phyloP scores from a whole-genome alignment of 2,113 vertebrate genomes.

The Otolemur garnettii region DNA sequence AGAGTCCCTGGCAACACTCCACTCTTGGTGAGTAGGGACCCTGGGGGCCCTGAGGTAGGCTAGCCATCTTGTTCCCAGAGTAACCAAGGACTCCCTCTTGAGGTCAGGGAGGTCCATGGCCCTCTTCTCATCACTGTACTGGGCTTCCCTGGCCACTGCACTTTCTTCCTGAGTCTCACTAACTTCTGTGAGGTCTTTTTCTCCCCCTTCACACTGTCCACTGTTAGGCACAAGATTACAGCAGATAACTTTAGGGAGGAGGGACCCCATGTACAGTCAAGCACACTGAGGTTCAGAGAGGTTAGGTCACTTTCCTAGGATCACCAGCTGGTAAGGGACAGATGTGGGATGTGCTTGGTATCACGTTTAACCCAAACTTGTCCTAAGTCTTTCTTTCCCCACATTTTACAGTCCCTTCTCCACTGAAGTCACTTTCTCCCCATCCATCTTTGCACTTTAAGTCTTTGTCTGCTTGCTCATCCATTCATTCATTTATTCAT shows the following conservation, averaged over 20 bases:
- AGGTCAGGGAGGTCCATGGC: not conserved
- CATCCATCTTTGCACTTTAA: no score
- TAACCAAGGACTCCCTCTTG: not conserved
- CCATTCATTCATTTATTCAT: not conserved
- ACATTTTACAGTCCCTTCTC: not conserved
- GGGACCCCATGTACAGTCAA: not conserved
- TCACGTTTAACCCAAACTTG: not conserved
- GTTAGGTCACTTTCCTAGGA: not conserved
- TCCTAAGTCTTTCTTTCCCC: not conserved
- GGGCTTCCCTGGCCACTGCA: not conserved
- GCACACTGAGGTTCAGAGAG: not conserved
- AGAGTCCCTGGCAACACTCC: slow-evolving; percentile 87
- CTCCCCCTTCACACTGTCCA: accelerated
- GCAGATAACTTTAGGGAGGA: not conserved
- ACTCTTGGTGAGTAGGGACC: slow-evolving; percentile 80
- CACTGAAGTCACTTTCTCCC: not conserved
- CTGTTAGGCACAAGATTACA: accelerated
- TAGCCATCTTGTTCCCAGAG: not conserved
- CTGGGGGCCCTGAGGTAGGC: not conserved
- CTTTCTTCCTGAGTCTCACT: no score
- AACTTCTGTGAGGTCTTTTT: no score
- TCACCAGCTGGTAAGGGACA: not conserved
- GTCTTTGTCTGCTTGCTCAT: not conserved
- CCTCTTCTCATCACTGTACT: accelerated
- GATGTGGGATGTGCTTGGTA: no score